These are phyloP conservation scores for Caretta caretta DNA, from an alignment of 2,113 vertebrate genomes.

Conservation along the genomic window DNA sequence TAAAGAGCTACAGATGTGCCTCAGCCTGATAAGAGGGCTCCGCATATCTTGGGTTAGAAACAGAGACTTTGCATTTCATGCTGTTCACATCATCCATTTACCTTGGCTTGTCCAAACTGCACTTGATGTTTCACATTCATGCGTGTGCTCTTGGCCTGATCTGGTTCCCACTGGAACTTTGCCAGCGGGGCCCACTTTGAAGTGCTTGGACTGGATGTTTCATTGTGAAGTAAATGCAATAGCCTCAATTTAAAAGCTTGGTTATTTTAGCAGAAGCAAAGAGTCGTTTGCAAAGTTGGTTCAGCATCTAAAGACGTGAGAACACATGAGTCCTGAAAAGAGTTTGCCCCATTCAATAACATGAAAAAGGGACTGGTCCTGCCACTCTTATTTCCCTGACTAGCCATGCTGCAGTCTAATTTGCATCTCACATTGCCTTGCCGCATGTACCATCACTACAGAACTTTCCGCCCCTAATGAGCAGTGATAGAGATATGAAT, in stretches of 20 bases:
- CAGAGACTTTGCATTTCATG: conserved; percentile 14
- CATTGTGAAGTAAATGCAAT: neutral
- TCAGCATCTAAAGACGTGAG: neutral
- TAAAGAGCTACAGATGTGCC: neutral
- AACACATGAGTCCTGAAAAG: conserved; percentile 9
- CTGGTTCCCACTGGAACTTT: neutral
- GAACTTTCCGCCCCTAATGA: neutral
- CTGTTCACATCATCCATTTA: conserved; percentile 49
- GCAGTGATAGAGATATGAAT: neutral
- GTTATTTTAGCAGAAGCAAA: conserved; percentile 1
- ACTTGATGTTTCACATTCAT: conserved; percentile 53
- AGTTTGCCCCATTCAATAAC: neutral
- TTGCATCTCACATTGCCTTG: fast-evolving
- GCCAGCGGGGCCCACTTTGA: fast-evolving
- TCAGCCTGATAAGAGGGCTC: neutral
- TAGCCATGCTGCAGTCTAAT: neutral
- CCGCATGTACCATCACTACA: neutral
- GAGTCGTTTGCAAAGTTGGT: neutral
- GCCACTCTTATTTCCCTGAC: neutral
- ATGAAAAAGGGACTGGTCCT: neutral
- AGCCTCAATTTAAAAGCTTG: neutral
- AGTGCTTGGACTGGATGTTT: neutral
- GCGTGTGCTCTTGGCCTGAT: neutral
- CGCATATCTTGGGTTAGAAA: conserved; percentile 35
- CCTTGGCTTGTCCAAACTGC: conserved; percentile 59